Conservation (phyloP, 2,797 vertebrate genomes). For the Manis javanica region DNA sequence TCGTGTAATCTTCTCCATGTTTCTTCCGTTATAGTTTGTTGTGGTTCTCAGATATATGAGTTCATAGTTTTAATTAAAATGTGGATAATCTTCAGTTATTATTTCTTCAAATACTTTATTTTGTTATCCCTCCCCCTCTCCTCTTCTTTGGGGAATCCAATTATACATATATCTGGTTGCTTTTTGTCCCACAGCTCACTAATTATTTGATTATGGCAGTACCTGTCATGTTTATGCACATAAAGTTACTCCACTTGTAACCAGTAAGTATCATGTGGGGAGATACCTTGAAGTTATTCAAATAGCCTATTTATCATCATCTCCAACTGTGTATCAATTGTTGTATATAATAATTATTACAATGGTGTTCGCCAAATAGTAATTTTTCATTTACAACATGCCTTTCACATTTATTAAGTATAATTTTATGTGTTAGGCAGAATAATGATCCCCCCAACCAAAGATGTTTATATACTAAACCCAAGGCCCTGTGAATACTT, state of each 20-base stretch:
- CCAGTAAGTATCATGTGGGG: background rate
- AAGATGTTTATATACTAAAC: background rate
- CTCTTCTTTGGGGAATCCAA: background rate
- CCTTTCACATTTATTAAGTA: background rate
- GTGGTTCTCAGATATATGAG: background rate
- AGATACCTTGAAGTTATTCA: background rate
- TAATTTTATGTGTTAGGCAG: background rate
- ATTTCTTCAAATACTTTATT: slow-evolving; percentile 2
- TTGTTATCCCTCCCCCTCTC: background rate
- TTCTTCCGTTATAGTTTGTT: background rate
- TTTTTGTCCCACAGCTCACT: background rate
- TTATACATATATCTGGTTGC: background rate
- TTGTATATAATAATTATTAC: background rate
- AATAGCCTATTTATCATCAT: background rate
- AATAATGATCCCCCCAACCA: background rate
- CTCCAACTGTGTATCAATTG: background rate
- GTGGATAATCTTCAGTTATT: slow-evolving; percentile 18
- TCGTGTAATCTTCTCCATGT: background rate
- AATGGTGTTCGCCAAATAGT: background rate
- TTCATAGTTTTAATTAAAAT: slow-evolving; percentile 38
- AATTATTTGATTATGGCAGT: background rate
- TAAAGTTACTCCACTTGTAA: background rate
- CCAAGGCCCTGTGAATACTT: background rate
- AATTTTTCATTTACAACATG: slow-evolving; percentile 40
- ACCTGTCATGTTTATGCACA: background rate